Conservation (phyloP, 2,888 invertebrate species). For the Mesoligia furuncula region DNA sequence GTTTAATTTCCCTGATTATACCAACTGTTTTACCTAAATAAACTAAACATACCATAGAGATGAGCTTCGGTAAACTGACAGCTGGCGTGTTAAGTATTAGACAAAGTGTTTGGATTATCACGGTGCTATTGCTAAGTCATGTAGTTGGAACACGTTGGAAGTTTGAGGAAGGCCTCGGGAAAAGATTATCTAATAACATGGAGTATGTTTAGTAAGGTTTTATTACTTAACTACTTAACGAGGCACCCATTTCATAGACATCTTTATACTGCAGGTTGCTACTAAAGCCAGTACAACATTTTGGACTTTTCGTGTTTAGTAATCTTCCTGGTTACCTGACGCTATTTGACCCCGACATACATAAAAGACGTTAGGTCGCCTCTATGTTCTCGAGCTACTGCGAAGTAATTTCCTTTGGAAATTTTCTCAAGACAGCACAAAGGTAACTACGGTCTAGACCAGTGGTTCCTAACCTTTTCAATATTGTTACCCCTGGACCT, state of each 20-base stretch:
- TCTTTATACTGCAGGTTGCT: neutral
- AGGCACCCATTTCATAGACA: neutral
- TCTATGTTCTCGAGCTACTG: constrained; percentile 33
- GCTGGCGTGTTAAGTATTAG: neutral
- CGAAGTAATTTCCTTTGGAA: constrained; percentile 38
- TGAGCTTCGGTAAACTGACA: neutral
- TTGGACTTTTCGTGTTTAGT: neutral
- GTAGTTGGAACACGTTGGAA: neutral
- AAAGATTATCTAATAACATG: neutral
- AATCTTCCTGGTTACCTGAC: neutral
- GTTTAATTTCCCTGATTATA: neutral
- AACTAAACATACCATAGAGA: neutral
- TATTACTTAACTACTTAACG: neutral
- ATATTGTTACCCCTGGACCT: too few species aligned
- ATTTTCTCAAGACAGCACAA: constrained; percentile 31
- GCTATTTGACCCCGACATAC: constrained; percentile 8
- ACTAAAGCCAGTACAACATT: neutral
- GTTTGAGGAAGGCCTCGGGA: neutral
- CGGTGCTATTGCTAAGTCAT: neutral
- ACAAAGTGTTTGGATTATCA: neutral
- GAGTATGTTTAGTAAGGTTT: neutral
- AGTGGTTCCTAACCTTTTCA: too few species aligned
- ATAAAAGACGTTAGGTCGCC: constrained; percentile 15
- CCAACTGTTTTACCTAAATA: neutral
- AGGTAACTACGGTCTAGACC: constrained; percentile 28